A percentile compares a stretch with the other conserved stretches of the same genome.
Conservation (phyloP, 1,140 invertebrate genomes). For the Odontomachus brunneus region DNA sequence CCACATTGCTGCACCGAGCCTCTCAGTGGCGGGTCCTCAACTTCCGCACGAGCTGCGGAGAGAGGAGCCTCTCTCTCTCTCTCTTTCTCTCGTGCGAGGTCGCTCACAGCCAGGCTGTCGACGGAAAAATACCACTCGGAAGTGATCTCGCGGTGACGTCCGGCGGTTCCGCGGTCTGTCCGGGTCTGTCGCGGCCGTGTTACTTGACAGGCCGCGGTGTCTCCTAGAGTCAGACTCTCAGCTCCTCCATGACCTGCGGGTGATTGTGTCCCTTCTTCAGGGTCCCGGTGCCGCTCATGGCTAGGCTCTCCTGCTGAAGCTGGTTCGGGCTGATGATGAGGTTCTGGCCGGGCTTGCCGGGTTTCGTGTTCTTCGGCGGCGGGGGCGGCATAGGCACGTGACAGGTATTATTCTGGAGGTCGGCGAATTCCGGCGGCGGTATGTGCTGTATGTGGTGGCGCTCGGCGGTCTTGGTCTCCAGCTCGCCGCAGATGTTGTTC, state of each 20-base stretch:
- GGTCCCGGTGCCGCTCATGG: conserved; percentile 87
- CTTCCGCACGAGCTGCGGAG: background rate
- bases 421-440: conserved; percentile 91
- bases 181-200: conserved; percentile 8
- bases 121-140: background rate
- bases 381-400: conserved; percentile 89
- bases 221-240: conserved; percentile 90
- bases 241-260: conserved; percentile 89
- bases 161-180: background rate
- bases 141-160: background rate
- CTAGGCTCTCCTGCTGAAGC: conserved; percentile 87
- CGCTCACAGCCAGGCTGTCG: background rate
- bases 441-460: conserved; percentile 91
- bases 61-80: background rate
- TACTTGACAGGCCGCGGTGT: conserved; percentile 19
- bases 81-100: background rate
- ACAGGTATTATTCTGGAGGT: conserved; percentile 89
- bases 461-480: conserved; percentile 89
- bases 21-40: background rate
- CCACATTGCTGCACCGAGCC: background rate
- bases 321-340: conserved; percentile 86
- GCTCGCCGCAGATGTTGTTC: conserved; percentile 92
- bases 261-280: conserved; percentile 88
- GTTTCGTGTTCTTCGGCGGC: conserved; percentile 90
- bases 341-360: conserved; percentile 86